Percentiles rank a stretch among this genome's conserved stretches.
phyloP scores from a whole-genome alignment of 2,888 invertebrate species.

The Ceraclea dissimilis region DNA sequence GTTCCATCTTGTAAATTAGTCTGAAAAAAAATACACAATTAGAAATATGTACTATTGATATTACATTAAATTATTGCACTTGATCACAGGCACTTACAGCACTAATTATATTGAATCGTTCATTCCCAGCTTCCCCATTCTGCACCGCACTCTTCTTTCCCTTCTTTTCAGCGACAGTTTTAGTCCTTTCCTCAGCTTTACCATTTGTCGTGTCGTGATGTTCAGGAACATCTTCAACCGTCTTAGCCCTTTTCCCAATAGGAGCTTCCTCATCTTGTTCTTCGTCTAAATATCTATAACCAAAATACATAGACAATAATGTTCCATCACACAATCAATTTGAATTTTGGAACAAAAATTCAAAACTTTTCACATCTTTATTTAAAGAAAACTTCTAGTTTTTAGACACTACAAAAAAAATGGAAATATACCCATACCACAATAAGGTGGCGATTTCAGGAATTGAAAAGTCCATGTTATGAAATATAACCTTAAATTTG shows the following conservation, averaged over 20 bases:
- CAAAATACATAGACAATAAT: background rate
- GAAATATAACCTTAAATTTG: no score
- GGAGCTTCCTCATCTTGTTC: constrained; percentile 43
- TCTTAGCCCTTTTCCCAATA: constrained; percentile 34
- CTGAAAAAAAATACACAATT: background rate
- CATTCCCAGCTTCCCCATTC: constrained; percentile 10
- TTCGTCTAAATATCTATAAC: constrained; percentile 41
- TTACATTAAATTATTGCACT: background rate
- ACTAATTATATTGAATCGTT: constrained; percentile 9
- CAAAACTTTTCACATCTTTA: no score
- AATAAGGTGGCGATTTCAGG: no score
- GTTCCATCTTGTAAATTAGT: background rate
- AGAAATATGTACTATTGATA: background rate
- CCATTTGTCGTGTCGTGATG: constrained; percentile 28
- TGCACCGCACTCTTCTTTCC: constrained; percentile 1
- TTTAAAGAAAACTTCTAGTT: background rate
- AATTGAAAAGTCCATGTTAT: no score
- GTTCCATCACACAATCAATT: background rate
- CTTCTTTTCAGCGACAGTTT: constrained; percentile 2
- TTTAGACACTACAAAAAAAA: no score
- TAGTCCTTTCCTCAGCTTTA: constrained; percentile 27
- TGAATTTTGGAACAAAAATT: background rate
- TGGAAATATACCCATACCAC: no score
- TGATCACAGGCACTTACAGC: constrained; percentile 9
- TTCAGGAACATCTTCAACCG: background rate